phyloP scores from a whole-genome alignment of 2,888 invertebrate genomes.

The Flexamia atlantica region DNA sequence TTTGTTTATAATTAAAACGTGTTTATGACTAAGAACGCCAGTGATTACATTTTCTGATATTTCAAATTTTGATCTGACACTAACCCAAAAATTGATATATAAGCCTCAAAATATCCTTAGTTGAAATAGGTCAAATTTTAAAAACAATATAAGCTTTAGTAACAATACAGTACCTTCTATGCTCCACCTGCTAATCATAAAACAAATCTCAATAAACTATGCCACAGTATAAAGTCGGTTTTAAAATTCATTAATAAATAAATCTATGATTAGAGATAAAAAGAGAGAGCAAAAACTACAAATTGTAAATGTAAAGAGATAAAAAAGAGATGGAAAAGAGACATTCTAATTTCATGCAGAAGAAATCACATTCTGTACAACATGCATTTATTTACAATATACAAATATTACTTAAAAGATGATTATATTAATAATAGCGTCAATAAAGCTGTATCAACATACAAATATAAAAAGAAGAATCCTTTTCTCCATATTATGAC shows the following conservation, averaged over 20 bases:
- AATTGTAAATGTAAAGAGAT: constrained; percentile 16
- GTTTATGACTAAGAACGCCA: no score
- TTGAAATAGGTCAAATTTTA: not conserved
- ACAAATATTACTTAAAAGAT: not conserved
- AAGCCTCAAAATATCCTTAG: no score
- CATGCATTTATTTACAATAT: constrained; percentile 11
- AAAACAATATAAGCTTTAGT: not conserved
- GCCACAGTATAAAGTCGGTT: not conserved
- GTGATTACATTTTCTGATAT: no score
- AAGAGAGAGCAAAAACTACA: constrained; percentile 38
- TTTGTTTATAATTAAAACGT: no score
- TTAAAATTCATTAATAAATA: constrained; percentile 19
- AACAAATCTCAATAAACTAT: constrained; percentile 35
- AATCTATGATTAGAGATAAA: constrained; percentile 15
- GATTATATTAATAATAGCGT: not conserved
- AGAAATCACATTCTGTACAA: constrained; percentile 30
- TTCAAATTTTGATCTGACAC: no score
- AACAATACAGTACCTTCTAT: constrained; percentile 18
- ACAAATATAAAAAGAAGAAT: not conserved
- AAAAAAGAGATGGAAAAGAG: not conserved
- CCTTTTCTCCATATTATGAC: no score
- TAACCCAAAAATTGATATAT: no score
- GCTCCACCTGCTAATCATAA: constrained; percentile 14
- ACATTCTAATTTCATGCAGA: constrained; percentile 1
- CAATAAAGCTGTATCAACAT: not conserved